phyloP scores from a whole-genome alignment of 2,797 vertebrate species.

The Bradypodion pumilum region DNA sequence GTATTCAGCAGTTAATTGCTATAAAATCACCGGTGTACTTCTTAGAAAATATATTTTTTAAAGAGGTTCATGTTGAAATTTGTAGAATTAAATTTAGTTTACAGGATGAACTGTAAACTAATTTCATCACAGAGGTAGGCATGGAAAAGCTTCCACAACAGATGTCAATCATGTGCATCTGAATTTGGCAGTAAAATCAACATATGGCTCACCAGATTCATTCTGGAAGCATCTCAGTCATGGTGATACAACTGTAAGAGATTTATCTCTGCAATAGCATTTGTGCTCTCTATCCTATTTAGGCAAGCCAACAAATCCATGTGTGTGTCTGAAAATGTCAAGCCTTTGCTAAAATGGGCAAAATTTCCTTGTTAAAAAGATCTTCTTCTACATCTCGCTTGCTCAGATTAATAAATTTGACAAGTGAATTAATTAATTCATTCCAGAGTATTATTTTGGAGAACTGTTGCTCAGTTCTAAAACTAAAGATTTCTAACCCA shows the following conservation, averaged over 20 bases:
- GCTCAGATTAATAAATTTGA: neutral
- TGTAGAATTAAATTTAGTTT: neutral
- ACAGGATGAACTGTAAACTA: neutral
- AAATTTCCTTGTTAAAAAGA: neutral
- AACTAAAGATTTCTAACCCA: neutral
- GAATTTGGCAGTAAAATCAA: conserved; percentile 28
- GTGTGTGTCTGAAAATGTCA: neutral
- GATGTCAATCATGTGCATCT: neutral
- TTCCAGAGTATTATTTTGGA: neutral
- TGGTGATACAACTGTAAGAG: neutral
- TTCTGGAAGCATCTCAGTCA: neutral
- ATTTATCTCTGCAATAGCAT: neutral
- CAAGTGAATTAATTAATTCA: neutral
- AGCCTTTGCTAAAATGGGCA: neutral
- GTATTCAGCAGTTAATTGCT: neutral
- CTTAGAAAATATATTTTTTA: neutral
- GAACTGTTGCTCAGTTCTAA: neutral
- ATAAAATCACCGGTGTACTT: neutral
- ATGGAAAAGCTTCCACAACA: neutral
- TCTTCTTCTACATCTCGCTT: neutral
- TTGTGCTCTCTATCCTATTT: neutral
- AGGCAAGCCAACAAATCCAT: neutral
- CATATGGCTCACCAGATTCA: neutral
- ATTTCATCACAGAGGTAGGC: too few species aligned
- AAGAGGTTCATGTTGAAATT: neutral